Conservation (phyloP, 2,797 vertebrate genomes). For the Siniperca undulata region DNA sequence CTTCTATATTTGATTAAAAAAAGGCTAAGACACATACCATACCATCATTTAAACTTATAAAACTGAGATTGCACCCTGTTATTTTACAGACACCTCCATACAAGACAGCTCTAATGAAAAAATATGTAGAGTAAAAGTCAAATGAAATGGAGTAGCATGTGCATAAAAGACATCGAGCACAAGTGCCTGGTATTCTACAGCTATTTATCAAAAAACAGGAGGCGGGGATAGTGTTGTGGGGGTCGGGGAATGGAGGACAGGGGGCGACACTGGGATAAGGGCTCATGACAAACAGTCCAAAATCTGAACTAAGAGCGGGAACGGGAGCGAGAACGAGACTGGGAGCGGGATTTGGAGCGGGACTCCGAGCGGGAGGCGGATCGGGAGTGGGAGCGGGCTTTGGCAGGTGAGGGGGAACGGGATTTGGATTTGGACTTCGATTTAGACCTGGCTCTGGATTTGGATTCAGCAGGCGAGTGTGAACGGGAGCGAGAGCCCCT, state of each 20-base stretch:
- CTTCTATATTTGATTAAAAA: slow-evolving; percentile 72
- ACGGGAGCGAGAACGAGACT: slow-evolving; percentile 81
- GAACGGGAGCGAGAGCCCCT: slow-evolving; percentile 79
- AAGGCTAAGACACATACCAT: slow-evolving; percentile 77
- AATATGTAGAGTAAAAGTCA: slow-evolving; percentile 60
- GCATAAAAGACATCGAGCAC: slow-evolving; percentile 65
- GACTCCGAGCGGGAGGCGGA: slow-evolving; percentile 87
- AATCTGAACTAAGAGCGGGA: slow-evolving; percentile 81
- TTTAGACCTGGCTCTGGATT: slow-evolving; percentile 87
- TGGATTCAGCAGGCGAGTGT: slow-evolving; percentile 85
- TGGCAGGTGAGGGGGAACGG: slow-evolving; percentile 87
- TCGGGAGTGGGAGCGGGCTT: slow-evolving; percentile 87
- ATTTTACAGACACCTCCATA: slow-evolving; percentile 73
- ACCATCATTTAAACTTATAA: slow-evolving; percentile 79
- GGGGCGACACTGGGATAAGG: slow-evolving; percentile 22
- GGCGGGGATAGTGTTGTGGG: slow-evolving; percentile 40
- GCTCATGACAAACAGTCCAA: slow-evolving; percentile 57
- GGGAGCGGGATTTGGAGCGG: slow-evolving; percentile 78
- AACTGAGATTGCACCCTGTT: slow-evolving; percentile 77
- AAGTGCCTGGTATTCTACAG: slow-evolving; percentile 72
- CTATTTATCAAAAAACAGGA: slow-evolving; percentile 82
- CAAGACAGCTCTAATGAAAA: slow-evolving; percentile 69
- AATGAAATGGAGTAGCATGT: slow-evolving; percentile 68
- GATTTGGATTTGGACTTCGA: slow-evolving; percentile 91
- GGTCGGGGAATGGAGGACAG: slow-evolving; percentile 50